phyloP scores from a whole-genome alignment of 2,113 vertebrate genomes.

The Megaceryle maxima region DNA sequence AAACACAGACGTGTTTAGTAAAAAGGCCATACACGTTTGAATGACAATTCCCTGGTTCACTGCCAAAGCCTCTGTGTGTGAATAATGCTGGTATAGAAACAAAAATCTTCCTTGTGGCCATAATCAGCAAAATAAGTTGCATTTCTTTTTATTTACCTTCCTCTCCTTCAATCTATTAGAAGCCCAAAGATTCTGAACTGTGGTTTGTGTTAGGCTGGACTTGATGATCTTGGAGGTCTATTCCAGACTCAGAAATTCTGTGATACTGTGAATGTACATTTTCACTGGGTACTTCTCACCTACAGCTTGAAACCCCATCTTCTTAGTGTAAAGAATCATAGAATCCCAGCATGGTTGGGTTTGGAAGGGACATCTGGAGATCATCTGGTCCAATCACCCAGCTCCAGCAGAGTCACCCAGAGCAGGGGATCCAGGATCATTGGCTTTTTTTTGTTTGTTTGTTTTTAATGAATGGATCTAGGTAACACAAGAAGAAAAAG shows the following conservation, averaged over 20 bases:
- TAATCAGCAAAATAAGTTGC: neutral
- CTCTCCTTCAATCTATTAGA: neutral
- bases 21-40: neutral
- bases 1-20: neutral
- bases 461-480: neutral
- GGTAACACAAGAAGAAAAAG: neutral
- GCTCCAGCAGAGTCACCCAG: too few species aligned
- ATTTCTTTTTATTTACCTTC: neutral
- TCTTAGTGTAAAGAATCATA: neutral
- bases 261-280: neutral
- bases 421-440: neutral
- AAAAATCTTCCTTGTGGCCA: neutral
- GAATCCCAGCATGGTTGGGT: too few species aligned
- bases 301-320: neutral
- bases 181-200: neutral
- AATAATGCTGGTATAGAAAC: neutral
- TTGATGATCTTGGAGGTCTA: too few species aligned
- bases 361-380: too few species aligned
- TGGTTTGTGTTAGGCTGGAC: neutral
- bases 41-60: neutral
- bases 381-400: too few species aligned
- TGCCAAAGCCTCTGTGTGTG: neutral
- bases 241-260: too few species aligned
- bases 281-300: too few species aligned
- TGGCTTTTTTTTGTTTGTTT: neutral